Evolutionary conservation across 2,797 vertebrate species (phyloP).

Genomic region (Sternarchorhynchus goeldii): DNA sequence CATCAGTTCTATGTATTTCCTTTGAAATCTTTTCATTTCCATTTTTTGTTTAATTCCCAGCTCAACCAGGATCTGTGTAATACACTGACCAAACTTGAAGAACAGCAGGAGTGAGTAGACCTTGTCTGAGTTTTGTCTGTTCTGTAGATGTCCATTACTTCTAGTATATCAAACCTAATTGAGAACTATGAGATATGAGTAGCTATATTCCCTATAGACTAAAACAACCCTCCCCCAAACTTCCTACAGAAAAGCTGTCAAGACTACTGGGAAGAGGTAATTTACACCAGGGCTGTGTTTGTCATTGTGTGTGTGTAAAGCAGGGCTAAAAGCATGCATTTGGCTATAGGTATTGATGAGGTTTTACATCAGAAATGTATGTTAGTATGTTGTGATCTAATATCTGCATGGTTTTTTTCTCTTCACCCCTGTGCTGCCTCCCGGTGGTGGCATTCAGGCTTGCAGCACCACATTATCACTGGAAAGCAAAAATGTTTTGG

Average conservation of each 20-base stretch:
- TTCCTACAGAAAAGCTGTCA: slow-evolving; percentile 68
- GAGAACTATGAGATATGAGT: background rate
- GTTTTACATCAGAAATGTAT: background rate
- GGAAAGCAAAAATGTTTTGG: too few relatives aligned
- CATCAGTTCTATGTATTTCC: too few relatives aligned
- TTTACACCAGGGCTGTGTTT: slow-evolving; percentile 11
- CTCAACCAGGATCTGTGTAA: slow-evolving; percentile 91
- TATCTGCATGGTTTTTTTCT: slow-evolving; percentile 17
- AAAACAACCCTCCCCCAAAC: slow-evolving; percentile 39
- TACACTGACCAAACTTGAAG: slow-evolving; percentile 89
- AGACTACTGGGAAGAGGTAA: slow-evolving; percentile 72
- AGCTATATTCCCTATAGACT: slow-evolving; percentile 43
- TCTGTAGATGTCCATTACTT: slow-evolving; percentile 23
- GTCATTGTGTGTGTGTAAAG: slow-evolving; percentile 18
- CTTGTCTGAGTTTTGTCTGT: background rate
- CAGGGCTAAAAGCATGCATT: too few relatives aligned
- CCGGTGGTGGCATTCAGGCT: slow-evolving; percentile 10
- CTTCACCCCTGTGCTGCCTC: slow-evolving; percentile 10
- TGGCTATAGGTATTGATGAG: slow-evolving; percentile 10
- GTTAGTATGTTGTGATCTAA: slow-evolving; percentile 1
- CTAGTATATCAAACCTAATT: background rate
- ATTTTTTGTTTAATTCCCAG: slow-evolving; percentile 66
- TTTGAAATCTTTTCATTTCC: too few relatives aligned
- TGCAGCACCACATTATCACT: background rate
- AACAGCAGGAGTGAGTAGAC: slow-evolving; percentile 78